Evolutionary conservation across 92 coral and sea anemone genomes (phyloP).

Genomic region (Palythoa grandis): DNA sequence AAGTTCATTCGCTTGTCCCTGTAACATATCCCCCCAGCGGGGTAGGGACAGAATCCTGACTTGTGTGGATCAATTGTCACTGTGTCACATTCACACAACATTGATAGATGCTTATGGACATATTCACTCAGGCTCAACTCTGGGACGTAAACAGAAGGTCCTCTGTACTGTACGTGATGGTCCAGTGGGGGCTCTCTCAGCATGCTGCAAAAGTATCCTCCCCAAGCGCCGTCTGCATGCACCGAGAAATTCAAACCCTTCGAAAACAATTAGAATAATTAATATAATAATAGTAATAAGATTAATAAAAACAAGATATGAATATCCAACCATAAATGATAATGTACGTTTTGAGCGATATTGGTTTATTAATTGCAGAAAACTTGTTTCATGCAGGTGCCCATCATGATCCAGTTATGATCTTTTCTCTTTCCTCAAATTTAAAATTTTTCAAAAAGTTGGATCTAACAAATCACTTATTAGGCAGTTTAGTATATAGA

Average conservation of each 20-base stretch:
- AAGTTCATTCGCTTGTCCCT: slow-evolving; percentile 79
- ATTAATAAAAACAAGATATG: no score
- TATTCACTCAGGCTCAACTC: slow-evolving; percentile 67
- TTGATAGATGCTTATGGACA: slow-evolving; percentile 64
- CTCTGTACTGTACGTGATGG: not conserved
- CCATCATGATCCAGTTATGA: no score
- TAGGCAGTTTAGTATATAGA: no score
- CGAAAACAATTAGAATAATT: not conserved
- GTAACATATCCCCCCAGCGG: slow-evolving; percentile 84
- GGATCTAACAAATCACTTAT: no score
- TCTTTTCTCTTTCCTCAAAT: no score
- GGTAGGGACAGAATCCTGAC: slow-evolving; percentile 77
- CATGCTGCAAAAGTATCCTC: slow-evolving; percentile 94
- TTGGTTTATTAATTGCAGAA: no score
- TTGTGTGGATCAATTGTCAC: slow-evolving; percentile 94
- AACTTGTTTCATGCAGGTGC: no score
- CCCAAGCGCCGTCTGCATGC: slow-evolving; percentile 93
- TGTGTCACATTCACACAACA: slow-evolving; percentile 74
- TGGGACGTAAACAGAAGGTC: slow-evolving; percentile 72
- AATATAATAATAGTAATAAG: no score
- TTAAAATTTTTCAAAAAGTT: no score
- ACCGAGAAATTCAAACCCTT: slow-evolving; percentile 72
- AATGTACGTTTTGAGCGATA: no score
- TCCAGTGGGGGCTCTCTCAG: slow-evolving; percentile 67
- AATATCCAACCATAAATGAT: no score